Evolutionary conservation across 2,797 vertebrate genomes (phyloP).

Genomic region (Sebastiscus tertius): DNA sequence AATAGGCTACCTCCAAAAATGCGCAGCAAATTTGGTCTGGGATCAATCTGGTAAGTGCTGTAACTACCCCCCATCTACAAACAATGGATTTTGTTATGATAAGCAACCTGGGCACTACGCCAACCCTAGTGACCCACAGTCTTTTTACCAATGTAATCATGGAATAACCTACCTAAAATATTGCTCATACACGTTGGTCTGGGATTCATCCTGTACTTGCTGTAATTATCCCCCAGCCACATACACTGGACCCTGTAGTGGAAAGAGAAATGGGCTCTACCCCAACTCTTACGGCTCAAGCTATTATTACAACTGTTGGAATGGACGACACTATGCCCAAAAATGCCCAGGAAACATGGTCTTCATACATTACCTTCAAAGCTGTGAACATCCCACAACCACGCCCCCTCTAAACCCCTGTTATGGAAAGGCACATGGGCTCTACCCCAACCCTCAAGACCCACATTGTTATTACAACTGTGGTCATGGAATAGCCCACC

Average conservation of each 20-base stretch:
- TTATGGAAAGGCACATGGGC: background rate
- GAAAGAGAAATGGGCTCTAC: background rate
- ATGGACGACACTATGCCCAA: background rate
- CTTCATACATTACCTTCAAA: rapidly evolving
- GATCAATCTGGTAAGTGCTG: no score
- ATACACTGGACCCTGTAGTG: background rate
- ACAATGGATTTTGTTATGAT: no score
- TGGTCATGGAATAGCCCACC: background rate
- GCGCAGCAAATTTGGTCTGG: background rate
- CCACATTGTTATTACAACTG: background rate
- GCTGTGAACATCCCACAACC: background rate
- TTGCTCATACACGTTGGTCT: no score
- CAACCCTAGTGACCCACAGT: no score
- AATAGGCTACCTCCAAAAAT: background rate
- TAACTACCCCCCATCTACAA: no score
- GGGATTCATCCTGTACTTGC: no score
- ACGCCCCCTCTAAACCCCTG: background rate
- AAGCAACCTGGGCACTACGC: no score
- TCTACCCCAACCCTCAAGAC: no score
- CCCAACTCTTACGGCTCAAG: background rate
- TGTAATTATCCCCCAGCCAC: no score
- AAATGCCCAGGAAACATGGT: background rate
- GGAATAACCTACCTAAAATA: no score
- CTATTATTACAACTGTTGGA: background rate
- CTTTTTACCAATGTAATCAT: no score